These are phyloP conservation scores for Probaryconus sp. DNA, from an alignment of 1,140 invertebrate species.

Conservation along the genomic window DNA sequence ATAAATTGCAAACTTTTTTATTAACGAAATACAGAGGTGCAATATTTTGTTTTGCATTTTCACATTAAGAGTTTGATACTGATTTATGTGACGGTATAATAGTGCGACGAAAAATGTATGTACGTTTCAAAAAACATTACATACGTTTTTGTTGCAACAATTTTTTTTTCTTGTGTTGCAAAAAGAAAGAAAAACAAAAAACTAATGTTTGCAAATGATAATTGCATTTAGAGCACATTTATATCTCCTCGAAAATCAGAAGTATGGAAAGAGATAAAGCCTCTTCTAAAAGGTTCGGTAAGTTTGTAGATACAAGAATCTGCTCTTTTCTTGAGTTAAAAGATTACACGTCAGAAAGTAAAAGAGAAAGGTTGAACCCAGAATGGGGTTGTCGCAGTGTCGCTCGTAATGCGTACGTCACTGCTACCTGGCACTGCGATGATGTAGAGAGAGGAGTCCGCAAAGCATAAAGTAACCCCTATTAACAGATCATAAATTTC, in stretches of 20 bases:
- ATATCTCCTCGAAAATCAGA: conserved; percentile 16
- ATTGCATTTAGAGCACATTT: conserved; percentile 9
- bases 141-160: too few relatives aligned
- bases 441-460: conserved; percentile 49
- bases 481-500: conserved; percentile 66
- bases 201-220: conserved; percentile 26
- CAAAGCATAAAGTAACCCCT: conserved; percentile 63
- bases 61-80: too few relatives aligned
- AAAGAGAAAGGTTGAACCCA: conserved; percentile 30
- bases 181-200: too few relatives aligned
- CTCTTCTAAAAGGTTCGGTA: conserved; percentile 5
- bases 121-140: too few relatives aligned
- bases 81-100: too few relatives aligned
- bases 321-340: conserved; percentile 11
- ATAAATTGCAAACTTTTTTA: too few relatives aligned
- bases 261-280: neutral
- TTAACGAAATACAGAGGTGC: too few relatives aligned
- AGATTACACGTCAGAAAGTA: conserved; percentile 24
- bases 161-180: too few relatives aligned
- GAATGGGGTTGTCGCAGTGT: conserved; percentile 36
- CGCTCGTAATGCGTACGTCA: conserved; percentile 48
- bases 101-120: too few relatives aligned
- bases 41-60: too few relatives aligned
- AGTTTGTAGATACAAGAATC: conserved; percentile 22
- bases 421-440: conserved; percentile 46